These are phyloP conservation scores for Aurelia coerulea DNA, from an alignment of 30 jellyfish, hydroid and myxozoan genomes.

Conservation along the genomic window DNA sequence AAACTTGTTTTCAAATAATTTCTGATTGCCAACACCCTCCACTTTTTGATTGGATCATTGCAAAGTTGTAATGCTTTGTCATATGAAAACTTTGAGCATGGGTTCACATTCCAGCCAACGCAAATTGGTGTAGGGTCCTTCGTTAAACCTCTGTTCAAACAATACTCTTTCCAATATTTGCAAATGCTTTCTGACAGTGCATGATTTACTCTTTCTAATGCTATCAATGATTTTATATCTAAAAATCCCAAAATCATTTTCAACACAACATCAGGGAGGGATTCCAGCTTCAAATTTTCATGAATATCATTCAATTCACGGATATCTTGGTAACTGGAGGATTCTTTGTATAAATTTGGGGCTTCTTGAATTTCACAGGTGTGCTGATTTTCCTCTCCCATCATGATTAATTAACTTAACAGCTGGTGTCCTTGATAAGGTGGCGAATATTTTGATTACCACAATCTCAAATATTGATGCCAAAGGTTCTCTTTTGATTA, in stretches of 20 bases:
- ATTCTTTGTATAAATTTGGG: too few species aligned
- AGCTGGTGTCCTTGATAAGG: too few species aligned
- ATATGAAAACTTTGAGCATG: constrained; percentile 10
- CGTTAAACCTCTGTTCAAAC: not conserved
- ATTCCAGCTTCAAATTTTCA: not conserved
- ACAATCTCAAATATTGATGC: too few species aligned
- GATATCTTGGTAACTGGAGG: too few species aligned
- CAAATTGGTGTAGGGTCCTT: constrained; percentile 38
- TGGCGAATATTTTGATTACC: too few species aligned
- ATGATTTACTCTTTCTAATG: constrained; percentile 23
- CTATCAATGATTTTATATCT: constrained; percentile 8
- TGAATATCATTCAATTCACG: too few species aligned
- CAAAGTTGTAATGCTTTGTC: constrained; percentile 33
- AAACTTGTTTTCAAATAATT: not conserved
- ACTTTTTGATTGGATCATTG: constrained; percentile 9
- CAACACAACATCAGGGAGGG: constrained; percentile 27
- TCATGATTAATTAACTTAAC: too few species aligned
- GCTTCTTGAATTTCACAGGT: too few species aligned
- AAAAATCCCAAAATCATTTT: not conserved
- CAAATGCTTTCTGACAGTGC: not conserved
- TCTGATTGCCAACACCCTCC: constrained; percentile 25
- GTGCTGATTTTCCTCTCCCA: too few species aligned
- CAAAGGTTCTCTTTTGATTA: too few species aligned
- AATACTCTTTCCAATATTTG: constrained; percentile 12
- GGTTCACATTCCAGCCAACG: constrained; percentile 47